Evolutionary conservation across 2,888 invertebrate genomes (phyloP), one percentile per base, ranked within the genome.

Genomic region (Cerceris rybyensis): DNA sequence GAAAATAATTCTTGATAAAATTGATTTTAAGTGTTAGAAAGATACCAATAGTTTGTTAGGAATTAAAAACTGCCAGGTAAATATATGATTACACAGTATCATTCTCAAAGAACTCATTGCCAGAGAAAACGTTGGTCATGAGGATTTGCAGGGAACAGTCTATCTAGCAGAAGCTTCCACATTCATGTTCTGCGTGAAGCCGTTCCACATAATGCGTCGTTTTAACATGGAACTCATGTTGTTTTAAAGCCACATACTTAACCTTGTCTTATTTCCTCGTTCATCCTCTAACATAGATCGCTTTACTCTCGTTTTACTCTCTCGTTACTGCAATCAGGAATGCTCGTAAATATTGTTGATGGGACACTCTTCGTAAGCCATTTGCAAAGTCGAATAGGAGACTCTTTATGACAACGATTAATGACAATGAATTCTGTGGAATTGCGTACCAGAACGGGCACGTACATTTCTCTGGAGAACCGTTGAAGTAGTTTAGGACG

Each of bases 161-260:
- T 87, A 82, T 86, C 79, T 82, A 81, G 79, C 79, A 81, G 86
- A 83, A 87, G 84, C 87, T 88, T 85, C 84, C 80, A 73, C 79
- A 80, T 75, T 81, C 77, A 81, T 76, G 78, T 75, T 80, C 73
- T 64, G 66, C 59, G 61, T 58, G 65, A 65, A 68, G 70, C 74
- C 77, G 82, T 86, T 82, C 72, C 71, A 69, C 58, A 58, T 74
- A 52, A 77, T 78, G 78, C 74, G 54, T 71, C 81, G 75, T 81
- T 84, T 78, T 81, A 66, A 28, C 61, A 70, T 54, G 55, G 58
- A 73, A 74, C 76, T 65, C 69, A 65, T 66, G 58, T 72, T 72
- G 39, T 84, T 83, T 84, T 69, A 72, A 79, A 71, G 64, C 68
- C 74, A 52, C 57, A 59, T 66, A 58, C 55, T 42, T 65, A 59